Conservation (phyloP, 2,797 vertebrate species). For the Clarias platycephalus region DNA sequence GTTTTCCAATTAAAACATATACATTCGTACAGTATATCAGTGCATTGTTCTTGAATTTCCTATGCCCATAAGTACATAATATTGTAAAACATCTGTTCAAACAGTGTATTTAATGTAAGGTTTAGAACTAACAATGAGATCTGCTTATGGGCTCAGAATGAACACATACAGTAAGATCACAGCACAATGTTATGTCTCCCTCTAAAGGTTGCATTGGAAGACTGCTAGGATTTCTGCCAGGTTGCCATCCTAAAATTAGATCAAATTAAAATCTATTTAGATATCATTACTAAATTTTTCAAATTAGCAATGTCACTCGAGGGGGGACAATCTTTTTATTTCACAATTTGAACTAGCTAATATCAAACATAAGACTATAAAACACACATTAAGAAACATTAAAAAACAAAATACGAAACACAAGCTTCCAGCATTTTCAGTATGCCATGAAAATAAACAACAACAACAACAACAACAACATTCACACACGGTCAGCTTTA, state of each 20-base stretch:
- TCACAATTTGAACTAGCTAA: not conserved
- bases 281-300: not conserved
- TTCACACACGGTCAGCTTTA: no score
- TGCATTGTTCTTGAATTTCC: not conserved
- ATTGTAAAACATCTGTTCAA: not conserved
- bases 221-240: not conserved
- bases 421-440: not conserved
- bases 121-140: not conserved
- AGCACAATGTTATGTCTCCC: constrained; percentile 4
- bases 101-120: not conserved
- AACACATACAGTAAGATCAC: not conserved
- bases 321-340: not conserved
- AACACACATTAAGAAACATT: not conserved
- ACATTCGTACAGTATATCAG: not conserved
- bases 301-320: not conserved
- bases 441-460: not conserved
- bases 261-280: not conserved
- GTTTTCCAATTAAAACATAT: not conserved
- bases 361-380: not conserved
- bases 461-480: not conserved
- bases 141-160: not conserved
- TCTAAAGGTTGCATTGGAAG: not conserved
- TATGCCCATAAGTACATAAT: not conserved
- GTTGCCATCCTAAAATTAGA: not conserved
- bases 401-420: not conserved